Evolutionary conservation across 1,140 invertebrate genomes (phyloP), one percentile per base, ranked within the genome.

Genomic region (Acromyrmex charruanus): DNA sequence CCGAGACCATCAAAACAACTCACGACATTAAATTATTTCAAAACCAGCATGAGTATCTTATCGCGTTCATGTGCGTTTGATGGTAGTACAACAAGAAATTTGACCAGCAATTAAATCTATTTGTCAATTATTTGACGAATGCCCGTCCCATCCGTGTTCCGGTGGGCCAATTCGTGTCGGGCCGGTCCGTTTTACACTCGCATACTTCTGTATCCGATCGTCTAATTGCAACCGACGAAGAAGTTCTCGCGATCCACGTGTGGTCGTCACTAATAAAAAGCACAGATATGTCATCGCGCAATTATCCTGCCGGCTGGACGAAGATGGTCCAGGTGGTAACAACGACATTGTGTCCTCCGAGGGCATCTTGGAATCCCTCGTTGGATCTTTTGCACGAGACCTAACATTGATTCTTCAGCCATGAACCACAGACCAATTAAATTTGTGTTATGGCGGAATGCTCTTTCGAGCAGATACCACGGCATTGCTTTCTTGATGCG

Each of bases 81-180:
- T 35, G 59, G 80, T 59, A 74, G 75, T 18, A n/a, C 12, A 18
- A 28, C 65, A 82, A 91, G 77, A 91, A 91, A 79, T 71, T 31
- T 59, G 77, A 55, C 87, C 89, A 69, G 85, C 92, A 92, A 93
- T 93, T 93, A 91, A 94, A 94, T 92, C 91, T 87, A 93, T 93
- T 93, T 93, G 92, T 90, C 90, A 92, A 89, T 89, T 89, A 92
- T 91, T 91, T 92, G 90, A 92, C 86, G 91, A 93, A 93, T 92
- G 89, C 75, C 21, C 68, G 53, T 82, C 39, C 35, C 69, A 71
- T 49, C 74, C 58, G 63, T 55, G 58, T 35, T 14, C 79, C 66
- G 77, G 87, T 82, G 88, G 85, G 80, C 77, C 63, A 44, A 25
- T 68, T 84, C 44, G 87, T 61, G 31, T 10, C 75, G 31, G 65